Evolutionary conservation across 2,113 vertebrate species (phyloP).

Genomic region (Micromys minutus): DNA sequence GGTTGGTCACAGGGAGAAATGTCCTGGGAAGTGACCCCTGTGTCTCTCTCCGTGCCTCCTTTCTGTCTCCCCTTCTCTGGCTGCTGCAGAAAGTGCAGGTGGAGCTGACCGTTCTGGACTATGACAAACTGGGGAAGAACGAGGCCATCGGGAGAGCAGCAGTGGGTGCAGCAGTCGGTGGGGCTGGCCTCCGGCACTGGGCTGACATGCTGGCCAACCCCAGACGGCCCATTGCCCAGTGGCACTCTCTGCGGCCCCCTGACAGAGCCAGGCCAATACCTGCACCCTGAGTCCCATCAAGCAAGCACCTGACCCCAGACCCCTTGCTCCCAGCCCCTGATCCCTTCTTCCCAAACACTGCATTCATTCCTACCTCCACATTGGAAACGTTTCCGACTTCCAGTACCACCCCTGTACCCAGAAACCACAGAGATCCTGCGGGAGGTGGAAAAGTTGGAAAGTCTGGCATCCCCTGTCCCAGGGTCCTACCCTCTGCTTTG

Average conservation of each 20-base stretch:
- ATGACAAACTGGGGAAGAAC: conserved; percentile 92
- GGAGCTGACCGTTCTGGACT: conserved; percentile 95
- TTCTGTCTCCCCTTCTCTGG: conserved; percentile 16
- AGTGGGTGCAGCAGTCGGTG: conserved; percentile 89
- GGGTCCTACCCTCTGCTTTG: conserved; percentile 8
- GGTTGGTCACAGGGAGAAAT: not conserved
- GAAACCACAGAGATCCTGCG: not conserved
- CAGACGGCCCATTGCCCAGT: conserved; percentile 92
- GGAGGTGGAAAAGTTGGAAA: not conserved
- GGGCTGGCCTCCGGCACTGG: conserved; percentile 95
- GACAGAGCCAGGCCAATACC: conserved; percentile 87
- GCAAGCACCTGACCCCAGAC: not conserved
- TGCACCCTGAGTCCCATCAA: conserved; percentile 38
- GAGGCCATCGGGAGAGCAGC: conserved; percentile 94
- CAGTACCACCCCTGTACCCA: too few relatives aligned
- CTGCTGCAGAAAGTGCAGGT: conserved; percentile 91
- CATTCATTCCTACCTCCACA: not conserved
- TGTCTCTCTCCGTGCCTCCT: not conserved
- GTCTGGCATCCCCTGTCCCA: not conserved
- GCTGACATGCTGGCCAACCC: conserved; percentile 97
- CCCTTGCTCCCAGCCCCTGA: not conserved
- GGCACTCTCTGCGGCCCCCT: conserved; percentile 92
- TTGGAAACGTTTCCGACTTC: not conserved
- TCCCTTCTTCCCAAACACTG: not conserved
- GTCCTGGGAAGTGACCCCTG: not conserved